Conservation (phyloP, 2,113 vertebrate genomes). For the Ancistrus triradiatus region DNA sequence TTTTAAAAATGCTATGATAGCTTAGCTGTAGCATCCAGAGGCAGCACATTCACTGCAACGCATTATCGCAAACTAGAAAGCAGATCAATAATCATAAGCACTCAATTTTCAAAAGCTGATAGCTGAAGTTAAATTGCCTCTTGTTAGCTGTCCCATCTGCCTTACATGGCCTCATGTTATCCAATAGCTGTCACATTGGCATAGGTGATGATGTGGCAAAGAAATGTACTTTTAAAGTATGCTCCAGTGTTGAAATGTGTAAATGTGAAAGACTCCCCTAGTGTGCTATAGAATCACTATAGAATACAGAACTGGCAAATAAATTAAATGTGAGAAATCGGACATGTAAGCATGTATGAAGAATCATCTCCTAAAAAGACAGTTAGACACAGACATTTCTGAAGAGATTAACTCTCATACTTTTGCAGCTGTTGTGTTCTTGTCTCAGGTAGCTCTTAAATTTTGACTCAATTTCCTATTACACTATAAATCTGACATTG, state of each 20-base stretch:
- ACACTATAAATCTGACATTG: slow-evolving; percentile 17
- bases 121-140: slow-evolving; percentile 14
- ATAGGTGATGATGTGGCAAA: slow-evolving; percentile 9
- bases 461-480: slow-evolving; percentile 11
- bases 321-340: slow-evolving; percentile 34
- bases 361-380: slow-evolving; percentile 22
- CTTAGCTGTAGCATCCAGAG: slow-evolving; percentile 8
- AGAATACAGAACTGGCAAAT: slow-evolving; percentile 33
- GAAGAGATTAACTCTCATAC: slow-evolving; percentile 6
- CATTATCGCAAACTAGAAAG: slow-evolving; percentile 14
- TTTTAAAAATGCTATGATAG: neutral
- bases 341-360: slow-evolving; percentile 9
- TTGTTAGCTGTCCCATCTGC: too few species aligned
- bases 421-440: neutral
- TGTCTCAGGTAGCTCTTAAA: slow-evolving; percentile 22
- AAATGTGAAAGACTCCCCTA: slow-evolving; percentile 28
- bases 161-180: slow-evolving; percentile 17
- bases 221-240: too few species aligned
- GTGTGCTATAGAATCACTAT: too few species aligned
- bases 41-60: slow-evolving; percentile 7
- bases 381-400: slow-evolving; percentile 1
- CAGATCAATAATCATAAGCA: slow-evolving; percentile 6
- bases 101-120: slow-evolving; percentile 12
- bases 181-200: slow-evolving; percentile 7
- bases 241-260: slow-evolving; percentile 43